Evolutionary conservation across 2,113 vertebrate species (phyloP), one percentile per base, ranked within the genome.

Genomic region (Dicrurus megarhynchus): DNA sequence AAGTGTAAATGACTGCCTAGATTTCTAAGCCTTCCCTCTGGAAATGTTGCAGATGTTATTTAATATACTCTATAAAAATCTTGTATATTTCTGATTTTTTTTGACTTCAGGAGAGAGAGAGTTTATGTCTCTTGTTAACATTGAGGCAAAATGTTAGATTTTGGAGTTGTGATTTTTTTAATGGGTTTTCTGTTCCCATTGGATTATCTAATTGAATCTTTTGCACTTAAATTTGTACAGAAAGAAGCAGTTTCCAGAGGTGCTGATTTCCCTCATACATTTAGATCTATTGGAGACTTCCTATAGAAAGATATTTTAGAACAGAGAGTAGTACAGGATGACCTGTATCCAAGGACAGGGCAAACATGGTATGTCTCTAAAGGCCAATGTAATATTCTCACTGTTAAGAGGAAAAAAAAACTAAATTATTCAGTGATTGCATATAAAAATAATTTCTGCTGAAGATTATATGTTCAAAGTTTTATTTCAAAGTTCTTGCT

Each of bases 181-280:
- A 84, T 94, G 75, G 77, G 16, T 89, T 95, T 95, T 89, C 44
- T 93, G 24, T 95, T 97, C 79, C 63, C 59, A 46, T 33, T 79
- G 41, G 70, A 47, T 70, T 90, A 56, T 84, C 77, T 95, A 88
- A 80, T 90, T 95, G 69, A 93, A 73, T 83, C 11, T 46, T 49
- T 44, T 81, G 50, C 55, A 49, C 50, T 88, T 93, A 88, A 74
- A 88, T 68, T 53, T 75, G 10, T 64, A n/a, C 17, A 65, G 81
- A 73, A 90, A 49, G 49, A 49, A 63, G 27, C 30, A 69, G 13
- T 77, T 52, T 84, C 64, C 64, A 76, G 73, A 83, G 75, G 14
- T 75, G 23, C 42, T 6, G 6, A 42, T 97, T 97, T 94, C 44
- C 60, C n/a, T n/a, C 10, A 68, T 46, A 60, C 11, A 39, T 13